These are phyloP conservation scores for Coecobrya sp. DNA, from an alignment of 2,888 invertebrate genomes.

Conservation along the genomic window DNA sequence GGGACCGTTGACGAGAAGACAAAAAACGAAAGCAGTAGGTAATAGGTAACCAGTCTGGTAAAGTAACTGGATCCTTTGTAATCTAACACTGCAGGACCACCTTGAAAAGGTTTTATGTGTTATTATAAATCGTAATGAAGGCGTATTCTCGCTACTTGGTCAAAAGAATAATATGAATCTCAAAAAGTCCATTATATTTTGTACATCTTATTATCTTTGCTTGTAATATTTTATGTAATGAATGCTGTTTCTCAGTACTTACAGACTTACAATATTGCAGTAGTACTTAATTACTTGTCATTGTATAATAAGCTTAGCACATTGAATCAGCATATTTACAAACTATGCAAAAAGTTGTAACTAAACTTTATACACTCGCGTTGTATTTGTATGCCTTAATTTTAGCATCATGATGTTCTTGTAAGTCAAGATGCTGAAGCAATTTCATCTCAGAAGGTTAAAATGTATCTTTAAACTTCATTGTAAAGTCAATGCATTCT, in stretches of 20 bases:
- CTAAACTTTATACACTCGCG: too few relatives aligned
- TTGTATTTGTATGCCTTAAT: too few relatives aligned
- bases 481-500: too few relatives aligned
- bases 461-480: too few relatives aligned
- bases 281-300: background rate
- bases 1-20: background rate
- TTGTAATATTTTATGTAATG: too few relatives aligned
- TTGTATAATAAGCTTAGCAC: background rate
- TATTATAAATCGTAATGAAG: too few relatives aligned
- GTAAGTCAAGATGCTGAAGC: too few relatives aligned
- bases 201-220: background rate
- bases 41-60: conserved; percentile 40
- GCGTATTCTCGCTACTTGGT: background rate
- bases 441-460: too few relatives aligned
- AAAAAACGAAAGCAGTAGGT: conserved; percentile 54
- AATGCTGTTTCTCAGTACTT: too few relatives aligned
- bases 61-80: conserved; percentile 15
- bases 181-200: background rate
- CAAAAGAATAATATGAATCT: background rate
- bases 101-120: conserved; percentile 67
- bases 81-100: conserved; percentile 53
- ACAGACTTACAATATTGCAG: too few relatives aligned
- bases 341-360: too few relatives aligned
- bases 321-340: background rate
- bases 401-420: too few relatives aligned